phyloP scores from a whole-genome alignment of 2,888 invertebrate species.

The Idaea straminata region DNA sequence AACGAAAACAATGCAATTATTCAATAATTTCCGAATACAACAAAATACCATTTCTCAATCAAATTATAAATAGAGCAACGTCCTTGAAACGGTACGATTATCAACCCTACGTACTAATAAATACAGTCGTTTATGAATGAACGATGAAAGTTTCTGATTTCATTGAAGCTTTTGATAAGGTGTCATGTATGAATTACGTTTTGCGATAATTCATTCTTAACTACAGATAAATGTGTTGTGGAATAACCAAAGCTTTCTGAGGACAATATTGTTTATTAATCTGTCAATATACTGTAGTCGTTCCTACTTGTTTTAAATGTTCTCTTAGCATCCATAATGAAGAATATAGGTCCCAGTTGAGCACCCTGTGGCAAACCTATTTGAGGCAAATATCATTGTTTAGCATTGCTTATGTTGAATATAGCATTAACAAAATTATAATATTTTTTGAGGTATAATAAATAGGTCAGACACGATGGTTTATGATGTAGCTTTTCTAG shows the following conservation, averaged over 20 bases:
- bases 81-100: background rate
- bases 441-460: too few species aligned
- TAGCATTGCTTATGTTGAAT: too few species aligned
- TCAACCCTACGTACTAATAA: background rate
- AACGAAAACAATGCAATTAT: background rate
- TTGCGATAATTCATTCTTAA: background rate
- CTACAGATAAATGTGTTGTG: background rate
- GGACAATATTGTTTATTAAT: background rate
- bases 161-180: conserved; percentile 7
- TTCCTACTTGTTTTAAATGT: background rate
- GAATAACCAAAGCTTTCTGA: background rate
- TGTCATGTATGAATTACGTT: background rate
- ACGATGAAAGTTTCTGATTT: conserved; percentile 5
- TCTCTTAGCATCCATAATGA: background rate
- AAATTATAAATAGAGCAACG: background rate
- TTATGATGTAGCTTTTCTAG: too few species aligned
- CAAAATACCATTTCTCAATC: background rate
- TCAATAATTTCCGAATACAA: background rate
- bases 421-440: too few species aligned
- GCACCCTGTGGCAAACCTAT: background rate
- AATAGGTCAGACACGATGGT: too few species aligned
- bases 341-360: background rate
- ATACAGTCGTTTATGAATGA: conserved; percentile 6
- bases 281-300: background rate
- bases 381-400: too few species aligned